These are phyloP conservation scores for Drosophila trapezifrons DNA, from an alignment of 1,140 invertebrate genomes.

Conservation along the genomic window DNA sequence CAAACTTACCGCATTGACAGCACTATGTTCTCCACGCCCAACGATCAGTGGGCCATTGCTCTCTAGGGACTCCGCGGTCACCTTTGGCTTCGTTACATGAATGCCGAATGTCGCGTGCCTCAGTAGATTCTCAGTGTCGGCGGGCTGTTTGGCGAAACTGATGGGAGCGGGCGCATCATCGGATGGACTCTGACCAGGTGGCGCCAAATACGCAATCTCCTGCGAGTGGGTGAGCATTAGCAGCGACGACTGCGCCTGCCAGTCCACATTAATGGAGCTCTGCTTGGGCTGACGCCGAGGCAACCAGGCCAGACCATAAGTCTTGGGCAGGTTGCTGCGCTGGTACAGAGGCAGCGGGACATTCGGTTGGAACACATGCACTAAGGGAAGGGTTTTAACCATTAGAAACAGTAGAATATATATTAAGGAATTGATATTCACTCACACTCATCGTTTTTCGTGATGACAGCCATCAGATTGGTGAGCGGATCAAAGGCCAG, in stretches of 20 bases:
- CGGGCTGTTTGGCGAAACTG: slow-evolving; percentile 49
- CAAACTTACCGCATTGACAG: slow-evolving; percentile 77
- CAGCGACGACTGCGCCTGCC: slow-evolving; percentile 87
- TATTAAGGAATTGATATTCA: not conserved
- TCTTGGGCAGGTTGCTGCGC: slow-evolving; percentile 84
- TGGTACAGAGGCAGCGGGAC: slow-evolving; percentile 85
- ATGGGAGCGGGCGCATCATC: slow-evolving; percentile 69
- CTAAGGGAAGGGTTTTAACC: slow-evolving; percentile 71
- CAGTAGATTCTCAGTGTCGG: slow-evolving; percentile 28
- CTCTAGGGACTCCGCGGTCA: slow-evolving; percentile 14
- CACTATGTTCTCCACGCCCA: slow-evolving; percentile 61
- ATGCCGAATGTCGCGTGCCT: slow-evolving; percentile 75
- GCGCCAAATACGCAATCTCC: slow-evolving; percentile 68
- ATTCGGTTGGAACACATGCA: slow-evolving; percentile 87
- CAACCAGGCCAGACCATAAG: slow-evolving; percentile 85
- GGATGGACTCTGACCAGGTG: slow-evolving; percentile 56
- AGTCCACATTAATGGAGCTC: slow-evolving; percentile 84
- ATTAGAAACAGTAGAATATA: not conserved
- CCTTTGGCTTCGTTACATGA: slow-evolving; percentile 55
- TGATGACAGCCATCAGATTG: slow-evolving; percentile 88
- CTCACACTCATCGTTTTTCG: slow-evolving; percentile 86
- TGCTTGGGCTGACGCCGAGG: slow-evolving; percentile 84
- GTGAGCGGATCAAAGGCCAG: slow-evolving; percentile 88
- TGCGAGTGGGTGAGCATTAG: slow-evolving; percentile 86
- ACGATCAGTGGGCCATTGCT: slow-evolving; percentile 64